These are phyloP conservation scores for Ephydatia muelleri DNA, from an alignment of 37 sponge, comb jelly and placozoan genomes.

Conservation along the genomic window DNA sequence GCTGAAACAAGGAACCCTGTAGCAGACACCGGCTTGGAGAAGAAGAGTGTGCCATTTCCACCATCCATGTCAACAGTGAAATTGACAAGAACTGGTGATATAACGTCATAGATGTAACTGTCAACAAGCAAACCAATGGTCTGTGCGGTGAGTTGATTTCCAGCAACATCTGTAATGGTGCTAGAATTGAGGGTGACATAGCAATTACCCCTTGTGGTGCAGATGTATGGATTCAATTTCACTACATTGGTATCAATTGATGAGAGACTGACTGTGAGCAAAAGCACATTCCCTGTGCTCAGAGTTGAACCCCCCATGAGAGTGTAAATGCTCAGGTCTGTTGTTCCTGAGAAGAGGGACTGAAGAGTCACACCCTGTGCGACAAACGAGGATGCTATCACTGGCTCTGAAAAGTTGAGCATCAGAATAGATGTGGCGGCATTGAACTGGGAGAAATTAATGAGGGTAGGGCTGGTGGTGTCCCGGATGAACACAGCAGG, in stretches of 20 bases:
- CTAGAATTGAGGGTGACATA: slow-evolving; percentile 47
- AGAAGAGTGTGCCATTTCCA: slow-evolving; percentile 46
- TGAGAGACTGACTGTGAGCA: slow-evolving; percentile 50
- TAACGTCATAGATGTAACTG: slow-evolving; percentile 57
- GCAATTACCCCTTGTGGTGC: slow-evolving; percentile 78
- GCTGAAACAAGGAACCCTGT: slow-evolving; percentile 47
- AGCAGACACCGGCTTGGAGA: slow-evolving; percentile 82
- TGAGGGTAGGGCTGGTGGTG: slow-evolving; percentile 46
- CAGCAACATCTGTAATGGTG: slow-evolving; percentile 72
- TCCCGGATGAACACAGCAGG: slow-evolving; percentile 47
- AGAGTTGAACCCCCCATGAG: slow-evolving; percentile 47
- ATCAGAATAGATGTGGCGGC: slow-evolving; percentile 48
- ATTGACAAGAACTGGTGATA: slow-evolving; percentile 60
- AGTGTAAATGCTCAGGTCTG: slow-evolving; percentile 19
- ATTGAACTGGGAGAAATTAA: slow-evolving; percentile 69
- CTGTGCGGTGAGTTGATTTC: slow-evolving; percentile 49
- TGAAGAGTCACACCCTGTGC: slow-evolving; percentile 66
- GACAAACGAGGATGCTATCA: slow-evolving; percentile 54
- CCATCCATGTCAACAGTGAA: slow-evolving; percentile 75
- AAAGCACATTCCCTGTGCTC: slow-evolving; percentile 20
- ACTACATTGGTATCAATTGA: slow-evolving; percentile 65
- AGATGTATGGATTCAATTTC: slow-evolving; percentile 70
- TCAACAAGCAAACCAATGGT: slow-evolving; percentile 45
- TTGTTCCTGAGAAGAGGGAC: slow-evolving; percentile 51
- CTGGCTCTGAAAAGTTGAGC: slow-evolving; percentile 76